Base-by-base conservation (phyloP, 2,797 vertebrate species). In the Thalassophryne amazonica region DNA sequence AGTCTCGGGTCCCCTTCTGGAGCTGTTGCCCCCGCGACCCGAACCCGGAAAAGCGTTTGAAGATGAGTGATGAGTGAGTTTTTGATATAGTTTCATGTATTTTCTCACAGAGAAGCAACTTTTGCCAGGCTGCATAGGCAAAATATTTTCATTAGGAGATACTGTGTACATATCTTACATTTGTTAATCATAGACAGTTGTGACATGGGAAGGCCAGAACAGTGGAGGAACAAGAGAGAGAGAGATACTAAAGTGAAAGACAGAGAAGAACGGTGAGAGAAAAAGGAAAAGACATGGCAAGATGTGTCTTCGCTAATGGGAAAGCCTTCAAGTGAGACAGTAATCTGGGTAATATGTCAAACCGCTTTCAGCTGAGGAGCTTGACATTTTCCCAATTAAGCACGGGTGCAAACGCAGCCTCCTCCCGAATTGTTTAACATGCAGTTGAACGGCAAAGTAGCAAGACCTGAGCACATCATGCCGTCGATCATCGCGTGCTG, bases 301-400 rank as follows among this genome's bases (percentile, higher is more conserved):
- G 63, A 64, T 61, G 45, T 35, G 61, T 38, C 53, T 55, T 45
- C 62, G 70, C 65, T 80, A 82, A 83, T 80, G 68, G 67, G 68
- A 80, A 80, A 65, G 51, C 64, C 62, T 73, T 85, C 34, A 69
- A 64, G 64, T 47, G 71, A 86, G 81, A 83, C 80, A 63, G 70
- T 80, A 73, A 83, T 86, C 76, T 66, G 72, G 69, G 38, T 73
- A 73, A 80, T 70, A 78, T 78, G 78, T 88, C 83, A 84, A 69
- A 29, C 55, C 32, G 52, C 46, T 71, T 59, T 76, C 57, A 69
- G 71, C 52, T 4, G 39, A 25, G 39, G 45, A 54, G 51, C 75
- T 61, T 79, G 74, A 79, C 56, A 47, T 73, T 80, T 81, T 78
- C 70, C 70, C 63, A 86, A 86, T 86, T 85, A 84, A 76, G 60